Base-by-base conservation (phyloP, 2,888 invertebrate species). In the Ochropleura leucogaster region DNA sequence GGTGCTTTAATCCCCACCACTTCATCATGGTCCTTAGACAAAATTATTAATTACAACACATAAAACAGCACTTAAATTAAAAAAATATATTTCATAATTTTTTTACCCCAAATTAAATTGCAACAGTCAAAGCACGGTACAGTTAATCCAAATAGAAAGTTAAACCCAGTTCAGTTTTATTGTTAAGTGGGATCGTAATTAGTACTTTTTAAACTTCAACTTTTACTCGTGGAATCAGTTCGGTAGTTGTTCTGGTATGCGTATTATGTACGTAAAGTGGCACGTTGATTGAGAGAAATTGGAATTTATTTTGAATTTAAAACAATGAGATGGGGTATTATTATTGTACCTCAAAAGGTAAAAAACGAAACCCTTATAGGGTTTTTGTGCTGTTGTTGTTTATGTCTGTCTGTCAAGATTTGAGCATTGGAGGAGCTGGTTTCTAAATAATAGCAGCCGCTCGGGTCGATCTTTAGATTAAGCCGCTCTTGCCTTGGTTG, bases 171-270 rank as follows among this genome's bases (percentile, higher is more conserved):
- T 60, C 70, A 68, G 69, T 68, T 78, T 68, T 79, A 62, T 63
- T 55, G 1, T 65, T 9, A 53, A 79, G 64, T 74, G 68, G 65
- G 18, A 65, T 57, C 40, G 55, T 70, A 81, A 81, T 81, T 74
- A 82, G 68, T 68, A 20, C 30, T 59, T 72, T 62, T 71, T 57
- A 65, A 71, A 70, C 68, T 83, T 71, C 47, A 55, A 79, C 14
- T 57, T 63, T 49, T 53, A 20, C 59, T 57, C 40, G 51, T 47
- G 20, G 42, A 82, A 67, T 67, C 30, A 60, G 60, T 49, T 16
- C 8, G 10, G 40, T 20, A 49, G 62, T 72, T 60, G 12, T 55
- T 12, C 40, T 40, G 18, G 42, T 42, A n/a, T 16, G 8, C 1
- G 30, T 30, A 30, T 30, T 12, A 49, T 16, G 16, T 20, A 40